Evolutionary conservation across 2,113 vertebrate species (phyloP), one percentile per base, ranked within the genome.

Genomic region (Odontophorus gujanensis): DNA sequence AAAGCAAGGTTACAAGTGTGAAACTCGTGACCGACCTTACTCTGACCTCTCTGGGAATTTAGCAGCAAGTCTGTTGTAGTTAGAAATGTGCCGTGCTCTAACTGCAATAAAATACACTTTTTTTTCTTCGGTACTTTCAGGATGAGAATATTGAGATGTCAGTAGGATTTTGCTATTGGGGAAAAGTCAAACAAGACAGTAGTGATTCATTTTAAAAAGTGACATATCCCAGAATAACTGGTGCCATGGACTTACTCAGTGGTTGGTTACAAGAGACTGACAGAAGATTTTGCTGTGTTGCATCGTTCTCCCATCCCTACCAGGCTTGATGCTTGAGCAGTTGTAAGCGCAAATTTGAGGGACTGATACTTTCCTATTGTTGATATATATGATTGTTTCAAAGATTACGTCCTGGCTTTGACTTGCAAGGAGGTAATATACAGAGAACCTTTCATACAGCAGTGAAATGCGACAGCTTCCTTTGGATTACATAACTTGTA

Each of bases 11-110:
- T 87, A 40, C n/a, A 62, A 77, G 76, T 69, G 53, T 76, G 83
- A 96, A 63, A 78, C 92, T 89, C 91, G 87, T 92, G 87, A 94
- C 87, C 62, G 74, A 83, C 71, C 81, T 76, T 28, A 34, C 67
- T 76, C 79, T 90, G 90, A 81, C 73, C 73, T 83, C 78, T 58
- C 55, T 77, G 57, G 79, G 79, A 85, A 76, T 26, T 71, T 34
- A 28, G 22, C 73, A 81, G 63, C 75, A 63, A 92, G 53, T 58
- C 40, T 87, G 48, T 73, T 55, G 18, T 83, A 85, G 71, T 51
- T 75, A 85, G 55, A 91, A 92, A 82, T 30, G 22, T 34, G 26
- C 42, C 73, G 25, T 85, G 67, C 34, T 69, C 28, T 45, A 82
- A 91, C 61, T 3, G 1, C 67, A 77, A 14, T 47, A 28, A 50